Conservation (phyloP, 2,113 vertebrate genomes). For the Grallaria varia region DNA sequence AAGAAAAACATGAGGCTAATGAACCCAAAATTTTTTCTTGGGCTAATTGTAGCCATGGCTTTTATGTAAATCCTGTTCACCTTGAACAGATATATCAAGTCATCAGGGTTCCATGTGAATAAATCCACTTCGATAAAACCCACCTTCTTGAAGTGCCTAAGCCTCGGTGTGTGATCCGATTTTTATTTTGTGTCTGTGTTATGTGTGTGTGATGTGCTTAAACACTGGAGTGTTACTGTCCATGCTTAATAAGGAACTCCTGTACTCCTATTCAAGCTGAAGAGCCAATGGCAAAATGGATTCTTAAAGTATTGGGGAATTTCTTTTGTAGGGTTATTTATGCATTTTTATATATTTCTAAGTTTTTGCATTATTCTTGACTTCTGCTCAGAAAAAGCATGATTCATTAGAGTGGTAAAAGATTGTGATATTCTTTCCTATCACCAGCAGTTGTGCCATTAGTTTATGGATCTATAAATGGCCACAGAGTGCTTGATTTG, state of each 20-base stretch:
- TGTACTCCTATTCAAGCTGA: neutral
- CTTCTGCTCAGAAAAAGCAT: neutral
- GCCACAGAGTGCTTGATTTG: neutral
- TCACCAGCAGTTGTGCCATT: neutral
- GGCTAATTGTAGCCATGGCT: neutral
- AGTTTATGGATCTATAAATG: conserved; percentile 12
- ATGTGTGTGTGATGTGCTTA: neutral
- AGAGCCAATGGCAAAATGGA: neutral
- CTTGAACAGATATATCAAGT: neutral
- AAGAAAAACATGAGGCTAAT: neutral
- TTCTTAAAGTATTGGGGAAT: neutral
- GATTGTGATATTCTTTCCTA: neutral
- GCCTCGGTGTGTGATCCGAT: neutral
- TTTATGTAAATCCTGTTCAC: neutral
- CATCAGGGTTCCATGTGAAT: neutral
- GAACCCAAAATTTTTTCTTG: neutral
- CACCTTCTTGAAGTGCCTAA: neutral
- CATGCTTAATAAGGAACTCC: neutral
- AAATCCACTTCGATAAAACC: neutral
- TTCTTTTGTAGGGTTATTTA: neutral
- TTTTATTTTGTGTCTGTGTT: neutral
- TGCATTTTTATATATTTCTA: neutral
- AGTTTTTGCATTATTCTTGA: neutral
- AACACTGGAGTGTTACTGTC: neutral
- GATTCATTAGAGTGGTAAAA: neutral